A percentile compares a stretch with the other conserved stretches of the same genome.
These are phyloP conservation scores for Coenobita brevimanus DNA, from an alignment of 1,140 invertebrate species.

Conservation along the genomic window DNA sequence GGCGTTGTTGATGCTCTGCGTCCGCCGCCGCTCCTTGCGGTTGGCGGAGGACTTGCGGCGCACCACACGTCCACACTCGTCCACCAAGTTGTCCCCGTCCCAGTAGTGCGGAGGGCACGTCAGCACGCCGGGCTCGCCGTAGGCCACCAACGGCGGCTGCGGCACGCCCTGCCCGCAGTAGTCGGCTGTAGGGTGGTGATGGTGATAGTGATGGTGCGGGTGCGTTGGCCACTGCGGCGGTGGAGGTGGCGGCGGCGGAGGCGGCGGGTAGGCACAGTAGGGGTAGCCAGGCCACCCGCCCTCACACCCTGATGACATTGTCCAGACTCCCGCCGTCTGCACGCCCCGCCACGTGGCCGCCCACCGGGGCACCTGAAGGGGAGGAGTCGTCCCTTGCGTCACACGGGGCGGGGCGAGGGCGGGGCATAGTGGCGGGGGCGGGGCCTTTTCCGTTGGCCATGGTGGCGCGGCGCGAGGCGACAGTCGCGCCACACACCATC, in stretches of 20 bases:
- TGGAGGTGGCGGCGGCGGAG: conserved; percentile 47
- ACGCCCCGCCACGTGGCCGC: too few relatives aligned
- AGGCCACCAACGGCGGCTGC: conserved; percentile 31
- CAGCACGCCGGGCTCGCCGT: conserved; percentile 28
- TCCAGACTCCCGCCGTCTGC: conserved; percentile 64
- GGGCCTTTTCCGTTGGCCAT: too few relatives aligned
- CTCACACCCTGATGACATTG: conserved; percentile 65
- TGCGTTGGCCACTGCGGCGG: conserved; percentile 46
- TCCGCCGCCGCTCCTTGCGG: conserved; percentile 92
- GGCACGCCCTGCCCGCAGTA: background rate
- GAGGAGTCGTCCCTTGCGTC: too few relatives aligned
- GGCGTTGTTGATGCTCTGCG: conserved; percentile 95
- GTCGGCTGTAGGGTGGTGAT: conserved; percentile 27
- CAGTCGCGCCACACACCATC: too few relatives aligned
- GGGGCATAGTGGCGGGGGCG: too few relatives aligned
- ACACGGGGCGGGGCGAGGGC: too few relatives aligned
- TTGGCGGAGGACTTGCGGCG: conserved; percentile 79
- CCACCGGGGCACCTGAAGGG: too few relatives aligned
- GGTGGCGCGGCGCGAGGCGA: too few relatives aligned
- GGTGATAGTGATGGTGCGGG: conserved; percentile 42
- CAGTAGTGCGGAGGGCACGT: conserved; percentile 46
- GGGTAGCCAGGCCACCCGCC: conserved; percentile 62
- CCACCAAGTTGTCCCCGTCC: conserved; percentile 43
- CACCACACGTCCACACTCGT: conserved; percentile 43
- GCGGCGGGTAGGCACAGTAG: conserved; percentile 46